A percentile compares a stretch with the other conserved stretches of the same genome.
Conservation (phyloP, 1,140 invertebrate species). For the Macrosteles quadrilineatus region DNA sequence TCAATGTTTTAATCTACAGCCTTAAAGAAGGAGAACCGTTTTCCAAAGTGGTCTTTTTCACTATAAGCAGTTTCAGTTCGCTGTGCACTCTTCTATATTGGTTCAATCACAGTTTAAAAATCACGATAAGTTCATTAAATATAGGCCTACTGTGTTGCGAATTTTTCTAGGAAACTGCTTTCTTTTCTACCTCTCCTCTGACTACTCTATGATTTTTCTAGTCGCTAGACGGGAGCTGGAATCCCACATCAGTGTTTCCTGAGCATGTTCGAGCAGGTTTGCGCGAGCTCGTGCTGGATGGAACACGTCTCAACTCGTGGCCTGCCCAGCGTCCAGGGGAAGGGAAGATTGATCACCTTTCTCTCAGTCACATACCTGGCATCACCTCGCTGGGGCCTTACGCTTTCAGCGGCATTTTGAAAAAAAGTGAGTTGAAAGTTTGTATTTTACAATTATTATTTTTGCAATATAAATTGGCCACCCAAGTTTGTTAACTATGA, state of each 20-base stretch:
- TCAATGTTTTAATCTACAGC: too few species aligned
- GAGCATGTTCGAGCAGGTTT: constrained; percentile 10
- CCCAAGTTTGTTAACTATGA: constrained; percentile 34
- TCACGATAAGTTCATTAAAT: too few species aligned
- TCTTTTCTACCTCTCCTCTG: not conserved
- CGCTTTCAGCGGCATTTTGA: constrained; percentile 46
- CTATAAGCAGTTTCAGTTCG: not conserved
- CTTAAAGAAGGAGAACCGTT: too few species aligned
- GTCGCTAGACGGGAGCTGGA: constrained; percentile 8
- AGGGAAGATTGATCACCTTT: constrained; percentile 51
- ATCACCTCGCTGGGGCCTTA: constrained; percentile 51
- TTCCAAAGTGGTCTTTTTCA: too few species aligned
- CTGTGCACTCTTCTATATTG: not conserved
- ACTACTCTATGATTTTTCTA: not conserved
- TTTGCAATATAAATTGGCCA: constrained; percentile 52
- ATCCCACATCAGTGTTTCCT: not conserved
- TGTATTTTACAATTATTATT: too few species aligned
- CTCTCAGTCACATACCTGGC: constrained; percentile 52
- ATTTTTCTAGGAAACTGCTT: too few species aligned
- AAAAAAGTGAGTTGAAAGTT: constrained; percentile 47
- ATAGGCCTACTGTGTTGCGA: too few species aligned
- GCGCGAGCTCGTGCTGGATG: constrained; percentile 8
- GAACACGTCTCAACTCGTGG: constrained; percentile 1
- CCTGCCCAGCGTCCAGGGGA: constrained; percentile 50
- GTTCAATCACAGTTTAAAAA: too few species aligned